Percentiles rank a stretch among this genome's conserved stretches.
phyloP scores from a whole-genome alignment of 64 coral and sea anemone genomes.

The Montipora foliosa region DNA sequence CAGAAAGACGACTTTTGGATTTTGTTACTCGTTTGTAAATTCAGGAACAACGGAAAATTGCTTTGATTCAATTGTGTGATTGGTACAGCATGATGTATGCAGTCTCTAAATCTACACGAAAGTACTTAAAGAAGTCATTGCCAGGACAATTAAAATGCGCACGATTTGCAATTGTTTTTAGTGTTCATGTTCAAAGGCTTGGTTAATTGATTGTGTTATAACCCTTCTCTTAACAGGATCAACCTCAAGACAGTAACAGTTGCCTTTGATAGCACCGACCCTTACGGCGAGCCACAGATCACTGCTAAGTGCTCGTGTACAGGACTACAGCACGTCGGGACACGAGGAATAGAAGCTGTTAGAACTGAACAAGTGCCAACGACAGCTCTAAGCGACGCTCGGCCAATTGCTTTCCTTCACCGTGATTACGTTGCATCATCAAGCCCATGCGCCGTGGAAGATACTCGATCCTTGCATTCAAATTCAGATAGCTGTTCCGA shows the following conservation, averaged over 20 bases:
- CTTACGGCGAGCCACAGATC: not conserved
- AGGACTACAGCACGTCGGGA: not conserved
- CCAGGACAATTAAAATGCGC: too few relatives aligned
- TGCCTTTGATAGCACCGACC: slow-evolving; percentile 3
- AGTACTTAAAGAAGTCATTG: too few relatives aligned
- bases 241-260: slow-evolving; percentile 39
- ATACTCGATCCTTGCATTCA: slow-evolving; percentile 38
- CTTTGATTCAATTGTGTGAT: too few relatives aligned
- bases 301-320: not conserved
- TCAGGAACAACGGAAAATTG: too few relatives aligned
- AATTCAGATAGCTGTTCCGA: slow-evolving; percentile 35
- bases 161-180: too few relatives aligned
- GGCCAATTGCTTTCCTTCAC: not conserved
- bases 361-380: not conserved
- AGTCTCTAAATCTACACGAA: too few relatives aligned
- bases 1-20: too few relatives aligned
- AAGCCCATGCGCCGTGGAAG: slow-evolving; percentile 32
- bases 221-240: not conserved
- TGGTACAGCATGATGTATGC: too few relatives aligned
- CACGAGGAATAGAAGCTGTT: not conserved
- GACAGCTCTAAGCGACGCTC: not conserved
- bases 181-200: too few relatives aligned
- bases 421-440: slow-evolving; percentile 32
- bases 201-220: not conserved
- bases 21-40: too few relatives aligned